Evolutionary conservation across 2,888 invertebrate species (phyloP), one percentile per base, ranked within the genome.

Genomic region (Parnassius smintheus): DNA sequence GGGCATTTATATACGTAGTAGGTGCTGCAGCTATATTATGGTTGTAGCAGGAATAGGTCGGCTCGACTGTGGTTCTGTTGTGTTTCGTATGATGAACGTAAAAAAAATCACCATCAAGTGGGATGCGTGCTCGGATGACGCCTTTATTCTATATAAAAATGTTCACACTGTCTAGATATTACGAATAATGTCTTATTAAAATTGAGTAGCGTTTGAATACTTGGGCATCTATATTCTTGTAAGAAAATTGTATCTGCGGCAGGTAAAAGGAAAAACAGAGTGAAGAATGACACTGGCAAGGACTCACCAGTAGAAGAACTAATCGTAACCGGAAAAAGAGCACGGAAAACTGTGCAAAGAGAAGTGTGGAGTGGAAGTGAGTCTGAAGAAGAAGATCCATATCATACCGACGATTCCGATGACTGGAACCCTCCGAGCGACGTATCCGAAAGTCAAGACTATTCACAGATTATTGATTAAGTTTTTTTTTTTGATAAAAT

Each of bases 401-500:
- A 83, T 65, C 71, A 76, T 10, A 89, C 92, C 2, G 93, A 92
- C 55, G 88, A 82, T 1, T 89, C 89, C 0, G 92, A 92, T 59
- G 93, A 93, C 50, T 93, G 92, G 87, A 71, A 80, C 35, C 93
- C 93, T 0, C 66, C 74, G 1, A 76, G 74, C 60, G 77, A 75
- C 57, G 69, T 72, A 46, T 75, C 73, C n/a, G 73, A 71, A 61
- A 83, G 70, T 65, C 82, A 75, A 68, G 78, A 73, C 22, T 78
- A 65, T 55, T 77, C 57, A 35, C 54, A 57, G 57, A 18, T 54
- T 48, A 45, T 49, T 41, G 45, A 56, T 54, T 58, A 18, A 52
- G 41, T 41, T 22, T 0, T 44, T 53, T 53, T 12, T 48, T 18
- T 9, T 11, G 2, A 44, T 25, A 46, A 41, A 48, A 54, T 42